Conservation (phyloP, 2,888 invertebrate genomes). For the Acanthoscelides obtectus region DNA sequence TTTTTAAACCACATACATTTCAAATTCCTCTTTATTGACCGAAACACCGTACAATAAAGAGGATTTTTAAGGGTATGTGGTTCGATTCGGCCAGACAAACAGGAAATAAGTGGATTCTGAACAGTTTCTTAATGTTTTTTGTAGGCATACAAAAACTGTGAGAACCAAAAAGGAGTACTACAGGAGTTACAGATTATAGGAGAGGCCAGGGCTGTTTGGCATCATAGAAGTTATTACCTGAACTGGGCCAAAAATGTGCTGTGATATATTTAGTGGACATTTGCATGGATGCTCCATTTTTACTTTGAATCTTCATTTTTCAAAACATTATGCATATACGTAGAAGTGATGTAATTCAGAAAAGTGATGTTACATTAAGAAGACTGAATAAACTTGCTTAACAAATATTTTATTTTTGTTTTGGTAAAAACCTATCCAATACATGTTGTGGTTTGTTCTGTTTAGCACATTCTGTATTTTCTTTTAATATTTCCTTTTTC, state of each 20-base stretch:
- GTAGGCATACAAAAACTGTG: conserved; percentile 57
- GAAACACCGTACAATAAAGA: no score
- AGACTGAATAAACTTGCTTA: not conserved
- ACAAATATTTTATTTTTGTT: conserved; percentile 33
- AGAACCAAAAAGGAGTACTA: conserved; percentile 54
- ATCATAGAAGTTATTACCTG: conserved; percentile 72
- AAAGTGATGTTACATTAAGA: not conserved
- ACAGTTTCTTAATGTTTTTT: conserved; percentile 30
- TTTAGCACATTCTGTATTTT: conserved; percentile 38
- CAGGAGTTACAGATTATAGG: conserved; percentile 69
- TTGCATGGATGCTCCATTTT: no score
- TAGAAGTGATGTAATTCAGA: no score
- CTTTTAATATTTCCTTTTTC: conserved; percentile 46
- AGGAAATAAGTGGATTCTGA: no score
- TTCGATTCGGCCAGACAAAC: no score
- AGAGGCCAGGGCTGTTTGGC: conserved; percentile 69
- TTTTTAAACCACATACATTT: no score
- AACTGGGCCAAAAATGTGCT: conserved; percentile 76
- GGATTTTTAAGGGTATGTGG: no score
- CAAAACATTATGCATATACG: no score
- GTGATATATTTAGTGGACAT: no score
- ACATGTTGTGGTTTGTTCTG: conserved; percentile 46
- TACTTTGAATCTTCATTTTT: no score
- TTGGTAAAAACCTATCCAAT: conserved; percentile 67
- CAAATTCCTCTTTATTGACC: no score